These are phyloP conservation scores for Mionectes olivaceus DNA, from an alignment of 2,797 vertebrate genomes.

Conservation along the genomic window DNA sequence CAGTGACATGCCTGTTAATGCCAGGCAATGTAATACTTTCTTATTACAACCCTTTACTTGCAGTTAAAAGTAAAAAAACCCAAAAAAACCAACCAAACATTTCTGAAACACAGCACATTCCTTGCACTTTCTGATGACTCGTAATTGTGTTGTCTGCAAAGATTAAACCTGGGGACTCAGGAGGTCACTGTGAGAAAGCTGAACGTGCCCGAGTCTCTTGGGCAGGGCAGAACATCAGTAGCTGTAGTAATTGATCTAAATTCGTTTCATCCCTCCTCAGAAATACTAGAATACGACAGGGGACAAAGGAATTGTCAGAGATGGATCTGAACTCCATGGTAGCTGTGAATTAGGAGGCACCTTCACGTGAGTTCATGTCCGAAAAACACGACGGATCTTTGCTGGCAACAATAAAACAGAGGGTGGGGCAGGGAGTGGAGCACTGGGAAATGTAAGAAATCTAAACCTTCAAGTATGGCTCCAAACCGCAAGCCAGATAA, in stretches of 20 bases:
- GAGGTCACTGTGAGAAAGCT: neutral
- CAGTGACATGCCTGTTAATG: constrained; percentile 11
- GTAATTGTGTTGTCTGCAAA: neutral
- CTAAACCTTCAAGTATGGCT: neutral
- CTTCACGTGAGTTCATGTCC: neutral
- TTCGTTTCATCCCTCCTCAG: neutral
- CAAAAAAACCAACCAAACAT: neutral
- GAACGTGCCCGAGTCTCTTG: neutral
- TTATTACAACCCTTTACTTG: neutral
- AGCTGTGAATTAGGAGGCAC: neutral
- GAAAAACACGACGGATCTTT: neutral
- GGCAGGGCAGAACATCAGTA: neutral
- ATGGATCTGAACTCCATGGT: neutral
- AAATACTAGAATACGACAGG: neutral
- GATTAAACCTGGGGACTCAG: neutral
- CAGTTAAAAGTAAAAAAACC: neutral
- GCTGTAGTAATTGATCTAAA: neutral
- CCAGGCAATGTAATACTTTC: neutral
- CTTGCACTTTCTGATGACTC: neutral
- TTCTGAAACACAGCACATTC: neutral
- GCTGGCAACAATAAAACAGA: neutral
- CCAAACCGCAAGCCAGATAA: neutral
- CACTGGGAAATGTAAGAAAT: neutral
- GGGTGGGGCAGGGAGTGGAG: neutral
- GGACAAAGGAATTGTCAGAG: neutral